Conservation (phyloP, 2,797 vertebrate genomes). For the Oryzias dopingdopingensis region DNA sequence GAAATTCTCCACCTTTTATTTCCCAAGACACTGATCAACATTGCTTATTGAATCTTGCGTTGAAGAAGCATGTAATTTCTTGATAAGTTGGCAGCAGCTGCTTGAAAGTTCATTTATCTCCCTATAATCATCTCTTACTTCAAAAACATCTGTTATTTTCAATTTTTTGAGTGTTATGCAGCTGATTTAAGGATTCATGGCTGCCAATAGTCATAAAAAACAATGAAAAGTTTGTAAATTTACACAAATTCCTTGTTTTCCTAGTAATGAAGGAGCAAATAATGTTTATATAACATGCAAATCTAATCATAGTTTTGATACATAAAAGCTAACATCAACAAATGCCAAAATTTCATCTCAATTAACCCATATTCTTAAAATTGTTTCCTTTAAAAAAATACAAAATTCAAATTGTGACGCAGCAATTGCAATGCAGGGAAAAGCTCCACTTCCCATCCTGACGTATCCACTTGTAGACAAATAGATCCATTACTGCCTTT, state of each 20-base stretch:
- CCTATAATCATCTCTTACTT: not conserved
- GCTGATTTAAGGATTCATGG: not conserved
- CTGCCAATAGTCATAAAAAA: not conserved
- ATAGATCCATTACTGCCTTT: no score
- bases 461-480: no score
- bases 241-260: not conserved
- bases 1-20: not conserved
- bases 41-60: not conserved
- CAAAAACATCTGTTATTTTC: not conserved
- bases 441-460: no score
- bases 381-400: no score
- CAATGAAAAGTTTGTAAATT: not conserved
- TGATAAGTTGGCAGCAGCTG: not conserved
- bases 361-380: no score
- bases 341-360: no score
- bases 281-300: no score
- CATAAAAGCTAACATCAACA: no score
- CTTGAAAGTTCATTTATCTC: not conserved
- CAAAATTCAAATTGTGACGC: no score
- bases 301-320: no score
- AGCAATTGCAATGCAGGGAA: no score
- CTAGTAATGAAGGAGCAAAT: no score
- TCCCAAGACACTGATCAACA: not conserved
- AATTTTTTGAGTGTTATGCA: not conserved
- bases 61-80: not conserved